Conservation (phyloP, 2,888 invertebrate species). For the Cantharis nigra region DNA sequence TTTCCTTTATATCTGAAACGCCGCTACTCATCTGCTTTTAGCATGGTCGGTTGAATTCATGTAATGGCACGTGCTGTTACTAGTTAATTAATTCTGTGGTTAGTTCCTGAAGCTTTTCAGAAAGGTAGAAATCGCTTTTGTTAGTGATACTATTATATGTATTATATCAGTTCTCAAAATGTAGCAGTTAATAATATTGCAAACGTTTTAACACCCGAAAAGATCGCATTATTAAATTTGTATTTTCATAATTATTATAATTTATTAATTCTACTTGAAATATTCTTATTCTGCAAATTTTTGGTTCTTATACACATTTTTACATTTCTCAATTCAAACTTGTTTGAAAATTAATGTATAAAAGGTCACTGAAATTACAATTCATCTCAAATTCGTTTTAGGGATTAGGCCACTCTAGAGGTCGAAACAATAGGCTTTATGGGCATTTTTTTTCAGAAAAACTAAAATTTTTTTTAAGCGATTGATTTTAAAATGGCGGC, state of each 20-base stretch:
- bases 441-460: no score
- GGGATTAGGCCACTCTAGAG: no score
- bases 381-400: no score
- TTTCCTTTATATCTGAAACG: slow-evolving; percentile 6
- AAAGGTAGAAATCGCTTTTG: slow-evolving; percentile 15
- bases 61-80: slow-evolving; percentile 16
- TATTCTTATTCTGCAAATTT: no score
- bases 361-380: no score
- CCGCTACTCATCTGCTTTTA: slow-evolving; percentile 3
- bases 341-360: no score
- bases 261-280: no score
- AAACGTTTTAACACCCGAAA: slow-evolving; percentile 6
- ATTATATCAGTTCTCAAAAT: slow-evolving; percentile 3
- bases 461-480: no score
- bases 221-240: background rate
- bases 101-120: slow-evolving; percentile 11
- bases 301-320: no score
- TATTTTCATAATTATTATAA: background rate
- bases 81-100: slow-evolving; percentile 18
- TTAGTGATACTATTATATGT: slow-evolving; percentile 10
- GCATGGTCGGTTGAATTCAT: slow-evolving; percentile 9
- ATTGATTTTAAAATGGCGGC: no score
- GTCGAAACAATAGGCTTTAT: no score
- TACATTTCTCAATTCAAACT: no score
- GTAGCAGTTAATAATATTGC: slow-evolving; percentile 1